Conservation (phyloP, 2,888 invertebrate species). For the Drosophila stalkeri region DNA sequence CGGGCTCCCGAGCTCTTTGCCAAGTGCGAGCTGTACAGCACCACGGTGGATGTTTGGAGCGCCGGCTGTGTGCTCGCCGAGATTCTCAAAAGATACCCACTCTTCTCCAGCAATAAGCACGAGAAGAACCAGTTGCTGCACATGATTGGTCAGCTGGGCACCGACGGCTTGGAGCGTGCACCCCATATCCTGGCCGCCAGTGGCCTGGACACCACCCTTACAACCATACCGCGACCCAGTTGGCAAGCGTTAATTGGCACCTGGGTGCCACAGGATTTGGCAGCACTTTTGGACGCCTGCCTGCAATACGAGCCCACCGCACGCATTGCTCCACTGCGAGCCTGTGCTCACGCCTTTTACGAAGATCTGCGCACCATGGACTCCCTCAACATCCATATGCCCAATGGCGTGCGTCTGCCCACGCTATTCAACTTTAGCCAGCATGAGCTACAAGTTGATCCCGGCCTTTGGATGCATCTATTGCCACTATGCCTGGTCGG, state of each 20-base stretch:
- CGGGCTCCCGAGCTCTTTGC: conserved; percentile 99
- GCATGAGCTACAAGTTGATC: conserved; percentile 86
- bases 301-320: conserved; percentile 98
- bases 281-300: conserved; percentile 93
- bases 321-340: conserved; percentile 96
- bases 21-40: conserved; percentile 97
- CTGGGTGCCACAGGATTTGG: conserved; percentile 94
- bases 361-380: conserved; percentile 94
- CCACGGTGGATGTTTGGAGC: conserved; percentile 98
- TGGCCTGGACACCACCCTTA: not conserved
- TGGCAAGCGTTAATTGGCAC: conserved; percentile 98
- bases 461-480: conserved; percentile 64
- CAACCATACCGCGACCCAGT: conserved; percentile 99
- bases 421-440: conserved; percentile 98
- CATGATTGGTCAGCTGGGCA: conserved; percentile 98
- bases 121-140: conserved; percentile 99
- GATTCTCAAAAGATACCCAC: conserved; percentile 96
- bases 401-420: conserved; percentile 96
- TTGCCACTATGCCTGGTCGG: conserved; percentile 35
- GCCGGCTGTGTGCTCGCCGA: conserved; percentile 99
- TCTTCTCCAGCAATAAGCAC: conserved; percentile 97
- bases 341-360: conserved; percentile 99
- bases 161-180: conserved; percentile 94
- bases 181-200: conserved; percentile 15
- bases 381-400: conserved; percentile 94